Percentiles rank a stretch among this genome's conserved stretches.
phyloP scores from a whole-genome alignment of 2,888 invertebrate species.

The Tetranychus truncatus region DNA sequence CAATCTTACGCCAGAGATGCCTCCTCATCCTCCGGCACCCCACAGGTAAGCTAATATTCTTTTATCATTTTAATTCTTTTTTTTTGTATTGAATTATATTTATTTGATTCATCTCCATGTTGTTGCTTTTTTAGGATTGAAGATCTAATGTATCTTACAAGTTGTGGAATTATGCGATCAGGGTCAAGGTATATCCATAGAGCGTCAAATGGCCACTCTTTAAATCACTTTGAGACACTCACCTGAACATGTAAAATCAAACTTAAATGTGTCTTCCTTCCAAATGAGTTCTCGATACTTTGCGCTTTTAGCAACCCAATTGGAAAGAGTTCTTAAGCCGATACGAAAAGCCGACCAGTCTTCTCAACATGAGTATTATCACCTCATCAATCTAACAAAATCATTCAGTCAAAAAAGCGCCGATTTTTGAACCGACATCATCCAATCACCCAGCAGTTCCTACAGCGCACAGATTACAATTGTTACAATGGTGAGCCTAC shows the following conservation, averaged over 20 bases:
- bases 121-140: conserved; percentile 38
- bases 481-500: not conserved
- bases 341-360: conserved; percentile 35
- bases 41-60: not conserved
- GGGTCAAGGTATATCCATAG: conserved; percentile 2
- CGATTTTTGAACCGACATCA: not conserved
- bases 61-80: not conserved
- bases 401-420: not conserved
- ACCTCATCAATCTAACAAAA: not conserved
- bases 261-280: conserved; percentile 7
- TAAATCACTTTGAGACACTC: not conserved
- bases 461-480: not conserved
- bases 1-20: not conserved
- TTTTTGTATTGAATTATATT: not conserved
- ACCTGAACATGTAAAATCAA: not conserved
- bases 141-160: conserved; percentile 71
- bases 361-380: not conserved
- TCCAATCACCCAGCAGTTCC: not conserved
- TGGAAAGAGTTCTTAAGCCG: conserved; percentile 12
- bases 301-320: conserved; percentile 11
- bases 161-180: conserved; percentile 44
- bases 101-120: not conserved
- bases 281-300: conserved; percentile 12
- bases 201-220: not conserved
- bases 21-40: not conserved